Evolutionary conservation across 2,797 vertebrate species (phyloP), one percentile per base, ranked within the genome.

Genomic region (Gambusia yucatana): DNA sequence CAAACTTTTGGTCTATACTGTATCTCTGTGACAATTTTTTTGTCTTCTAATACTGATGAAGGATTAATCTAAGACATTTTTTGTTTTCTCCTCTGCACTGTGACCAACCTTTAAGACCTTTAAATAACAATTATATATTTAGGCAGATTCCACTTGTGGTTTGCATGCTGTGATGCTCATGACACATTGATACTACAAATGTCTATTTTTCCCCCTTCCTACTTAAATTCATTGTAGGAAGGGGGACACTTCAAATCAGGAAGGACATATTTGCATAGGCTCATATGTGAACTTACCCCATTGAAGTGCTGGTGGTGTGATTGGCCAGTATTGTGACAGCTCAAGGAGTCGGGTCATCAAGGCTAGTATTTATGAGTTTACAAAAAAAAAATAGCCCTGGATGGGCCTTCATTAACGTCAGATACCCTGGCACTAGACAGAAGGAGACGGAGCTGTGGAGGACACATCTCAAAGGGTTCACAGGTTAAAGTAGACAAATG

Each of bases 171-270:
- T 79, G 74, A 52, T 71, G 28, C 81, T 85, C 43, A 46, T 72
- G 73, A 82, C 72, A 67, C 84, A 59, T 78, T 88, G 90, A 78
- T 52, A 82, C 73, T 77, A 65, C 85, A 87, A 85, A 91, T 90
- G 82, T 83, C 55, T 84, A 44, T 83, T 77, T 85, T 77, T 73
- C 76, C 72, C 36, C 41, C 77, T 85, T 75, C 84, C 50, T 0
- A n/a, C 80, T 92, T 85, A 88, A 95, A 86, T 93, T 77, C 90
- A 91, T 94, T 93, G 95, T 93, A 33, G 33, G 85, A 86, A 78
- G 83, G 74, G 73, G 91, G 93, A 89, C 93, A 91, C 83, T 88
- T 73, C 78, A 86, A 89, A 91, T 93, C 89, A 92, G 80, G 82
- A 77, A 75, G 69, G 82, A 52, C 7, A 1, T 47, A 92, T 94